Conservation (phyloP, 1,140 invertebrate genomes). For the Meloidogyne exigua region DNA sequence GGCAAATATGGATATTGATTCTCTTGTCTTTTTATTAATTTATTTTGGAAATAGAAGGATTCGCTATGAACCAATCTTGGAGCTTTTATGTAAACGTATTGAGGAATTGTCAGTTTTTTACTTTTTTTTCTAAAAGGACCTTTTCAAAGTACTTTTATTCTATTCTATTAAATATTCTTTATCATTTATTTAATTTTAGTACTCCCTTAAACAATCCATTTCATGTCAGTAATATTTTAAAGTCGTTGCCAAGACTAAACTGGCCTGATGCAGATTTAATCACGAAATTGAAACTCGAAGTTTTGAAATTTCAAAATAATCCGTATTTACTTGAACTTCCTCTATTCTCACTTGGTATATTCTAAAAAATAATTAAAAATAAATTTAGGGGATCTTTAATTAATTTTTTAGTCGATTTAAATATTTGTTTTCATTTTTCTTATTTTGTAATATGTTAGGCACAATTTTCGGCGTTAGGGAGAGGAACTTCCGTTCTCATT, state of each 20-base stretch:
- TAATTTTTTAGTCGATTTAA: neutral
- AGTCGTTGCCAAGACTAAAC: neutral
- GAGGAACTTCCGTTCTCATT: too few species aligned
- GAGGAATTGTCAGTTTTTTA: neutral
- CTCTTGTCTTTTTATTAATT: conserved; percentile 3
- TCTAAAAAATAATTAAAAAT: neutral
- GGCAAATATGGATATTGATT: neutral
- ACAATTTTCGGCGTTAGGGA: too few species aligned
- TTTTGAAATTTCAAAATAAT: neutral
- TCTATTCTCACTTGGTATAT: neutral
- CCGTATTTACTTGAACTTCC: neutral
- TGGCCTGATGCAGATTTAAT: neutral
- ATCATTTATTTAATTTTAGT: neutral
- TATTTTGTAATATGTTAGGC: too few species aligned
- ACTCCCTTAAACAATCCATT: neutral
- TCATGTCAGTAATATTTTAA: neutral
- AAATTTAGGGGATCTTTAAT: neutral
- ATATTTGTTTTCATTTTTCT: too few species aligned
- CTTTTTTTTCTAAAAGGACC: too few species aligned
- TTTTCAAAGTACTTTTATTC: neutral
- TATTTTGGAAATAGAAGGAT: neutral
- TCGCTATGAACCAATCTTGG: neutral
- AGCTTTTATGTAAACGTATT: neutral
- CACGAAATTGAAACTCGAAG: neutral
- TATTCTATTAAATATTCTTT: neutral